These are phyloP conservation scores for Eulemur coronatus DNA, from an alignment of 2,797 vertebrate species.

Conservation along the genomic window DNA sequence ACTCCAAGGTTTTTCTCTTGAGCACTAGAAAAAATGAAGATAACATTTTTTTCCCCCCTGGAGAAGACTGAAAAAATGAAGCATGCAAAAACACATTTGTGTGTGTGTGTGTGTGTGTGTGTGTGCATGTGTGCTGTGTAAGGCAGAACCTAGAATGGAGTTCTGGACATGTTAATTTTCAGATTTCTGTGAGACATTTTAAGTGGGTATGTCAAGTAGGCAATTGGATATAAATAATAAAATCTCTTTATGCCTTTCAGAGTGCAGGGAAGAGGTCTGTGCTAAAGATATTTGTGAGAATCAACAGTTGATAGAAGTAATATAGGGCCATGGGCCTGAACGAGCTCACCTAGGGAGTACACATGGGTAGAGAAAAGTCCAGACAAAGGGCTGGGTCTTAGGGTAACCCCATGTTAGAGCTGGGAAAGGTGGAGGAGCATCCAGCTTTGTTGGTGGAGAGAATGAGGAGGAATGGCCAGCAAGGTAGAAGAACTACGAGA, in stretches of 20 bases:
- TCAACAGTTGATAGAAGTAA: not conserved
- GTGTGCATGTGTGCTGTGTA: not conserved
- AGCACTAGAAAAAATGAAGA: not conserved
- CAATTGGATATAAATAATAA: not conserved
- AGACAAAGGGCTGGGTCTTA: not conserved
- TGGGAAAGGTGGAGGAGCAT: not conserved
- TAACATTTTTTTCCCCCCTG: not conserved
- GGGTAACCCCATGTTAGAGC: not conserved
- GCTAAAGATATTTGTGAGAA: not conserved
- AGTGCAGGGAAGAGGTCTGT: not conserved
- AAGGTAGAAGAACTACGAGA: not conserved
- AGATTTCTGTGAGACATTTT: not conserved
- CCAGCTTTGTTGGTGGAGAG: not conserved
- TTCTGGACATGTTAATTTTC: not conserved
- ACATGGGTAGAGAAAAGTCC: not conserved
- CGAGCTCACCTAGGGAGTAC: not conserved
- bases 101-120: not conserved
- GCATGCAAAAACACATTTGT: not conserved
- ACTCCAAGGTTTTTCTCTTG: not conserved
- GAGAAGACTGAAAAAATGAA: not conserved
- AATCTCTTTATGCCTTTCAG: not conserved
- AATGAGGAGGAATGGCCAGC: not conserved
- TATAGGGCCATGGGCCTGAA: not conserved
- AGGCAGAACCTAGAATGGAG: not conserved
- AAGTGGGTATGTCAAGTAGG: not conserved